Conservation (phyloP, 1,140 invertebrate genomes). For the Diabrotica undecimpunctata region DNA sequence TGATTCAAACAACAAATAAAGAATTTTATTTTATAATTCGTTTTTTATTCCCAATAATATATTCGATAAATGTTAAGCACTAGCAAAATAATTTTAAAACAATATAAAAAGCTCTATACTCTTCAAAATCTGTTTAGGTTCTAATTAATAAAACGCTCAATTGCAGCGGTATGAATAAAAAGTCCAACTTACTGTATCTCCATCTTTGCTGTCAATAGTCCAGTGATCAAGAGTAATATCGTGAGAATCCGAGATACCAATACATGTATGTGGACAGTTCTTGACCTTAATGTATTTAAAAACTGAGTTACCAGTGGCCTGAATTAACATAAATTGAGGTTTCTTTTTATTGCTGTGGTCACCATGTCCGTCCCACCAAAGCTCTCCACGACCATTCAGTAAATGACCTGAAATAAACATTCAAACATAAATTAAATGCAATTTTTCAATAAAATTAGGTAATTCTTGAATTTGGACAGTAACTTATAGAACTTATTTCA, state of each 20-base stretch:
- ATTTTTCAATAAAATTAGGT: no score
- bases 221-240: background rate
- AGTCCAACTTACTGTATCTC: background rate
- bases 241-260: background rate
- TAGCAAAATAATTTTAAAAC: no score
- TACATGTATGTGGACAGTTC: background rate
- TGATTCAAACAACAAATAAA: no score
- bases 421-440: no score
- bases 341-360: background rate
- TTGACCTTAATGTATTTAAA: background rate
- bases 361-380: conserved; percentile 7
- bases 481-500: no score
- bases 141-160: no score
- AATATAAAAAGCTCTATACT: no score
- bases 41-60: no score
- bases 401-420: background rate
- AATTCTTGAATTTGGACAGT: no score
- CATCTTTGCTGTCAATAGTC: conserved; percentile 5
- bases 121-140: no score
- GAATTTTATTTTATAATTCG: no score
- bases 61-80: no score
- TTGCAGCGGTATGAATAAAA: background rate
- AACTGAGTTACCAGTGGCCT: background rate
- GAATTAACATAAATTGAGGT: background rate
- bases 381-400: background rate